A percentile compares a stretch with the other conserved stretches of the same genome.
These are phyloP conservation scores for Lycophotia porphyrea DNA, from an alignment of 2,888 invertebrate species.

Conservation along the genomic window DNA sequence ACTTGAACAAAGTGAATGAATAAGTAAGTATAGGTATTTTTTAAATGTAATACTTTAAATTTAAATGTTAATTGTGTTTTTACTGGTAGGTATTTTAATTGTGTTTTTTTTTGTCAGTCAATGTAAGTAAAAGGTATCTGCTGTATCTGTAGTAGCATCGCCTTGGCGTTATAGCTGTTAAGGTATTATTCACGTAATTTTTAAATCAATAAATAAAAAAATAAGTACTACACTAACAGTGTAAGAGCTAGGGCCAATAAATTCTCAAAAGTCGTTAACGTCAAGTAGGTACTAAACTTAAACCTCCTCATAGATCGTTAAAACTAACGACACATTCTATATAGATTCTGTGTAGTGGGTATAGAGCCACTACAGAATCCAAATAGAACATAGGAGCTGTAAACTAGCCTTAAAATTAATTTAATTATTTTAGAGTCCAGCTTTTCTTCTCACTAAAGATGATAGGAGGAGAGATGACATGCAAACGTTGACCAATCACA, in stretches of 20 bases:
- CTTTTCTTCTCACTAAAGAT: background rate
- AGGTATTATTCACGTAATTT: too few species aligned
- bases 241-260: background rate
- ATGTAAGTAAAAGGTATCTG: too few species aligned
- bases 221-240: background rate
- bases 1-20: background rate
- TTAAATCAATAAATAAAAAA: too few species aligned
- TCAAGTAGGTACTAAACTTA: conserved; percentile 19
- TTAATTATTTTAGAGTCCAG: background rate
- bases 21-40: too few species aligned
- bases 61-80: too few species aligned
- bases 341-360: too few species aligned
- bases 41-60: too few species aligned
- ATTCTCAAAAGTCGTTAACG: conserved; percentile 25
- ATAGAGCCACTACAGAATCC: background rate
- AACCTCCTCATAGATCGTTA: conserved; percentile 5
- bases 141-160: too few species aligned
- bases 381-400: background rate
- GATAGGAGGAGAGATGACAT: background rate
- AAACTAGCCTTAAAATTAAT: background rate
- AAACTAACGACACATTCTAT: conserved; percentile 6
- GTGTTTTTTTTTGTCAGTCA: too few species aligned
- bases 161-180: too few species aligned
- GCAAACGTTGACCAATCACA: background rate
- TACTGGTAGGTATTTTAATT: too few species aligned